These are phyloP conservation scores for Taurulus bubalis DNA, from an alignment of 2,113 vertebrate genomes.

Conservation along the genomic window DNA sequence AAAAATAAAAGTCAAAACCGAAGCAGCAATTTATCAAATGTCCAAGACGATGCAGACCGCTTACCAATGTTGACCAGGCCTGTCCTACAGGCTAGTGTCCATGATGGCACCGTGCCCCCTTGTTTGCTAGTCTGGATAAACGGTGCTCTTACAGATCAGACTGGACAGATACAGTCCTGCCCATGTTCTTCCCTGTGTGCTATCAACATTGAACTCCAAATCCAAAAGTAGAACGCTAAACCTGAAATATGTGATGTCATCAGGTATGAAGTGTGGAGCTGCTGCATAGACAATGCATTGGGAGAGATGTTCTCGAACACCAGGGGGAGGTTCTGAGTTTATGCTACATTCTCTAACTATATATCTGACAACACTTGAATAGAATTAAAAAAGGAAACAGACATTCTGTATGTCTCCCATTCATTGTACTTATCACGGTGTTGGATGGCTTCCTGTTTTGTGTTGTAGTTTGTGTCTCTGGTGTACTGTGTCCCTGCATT, in stretches of 20 bases:
- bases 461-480: too few relatives aligned
- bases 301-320: background rate
- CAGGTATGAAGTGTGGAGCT: too few relatives aligned
- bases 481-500: too few relatives aligned
- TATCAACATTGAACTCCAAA: background rate
- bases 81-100: background rate
- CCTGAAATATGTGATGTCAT: background rate
- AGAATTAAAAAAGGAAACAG: too few relatives aligned
- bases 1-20: too few relatives aligned
- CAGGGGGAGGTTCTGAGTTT: too few relatives aligned
- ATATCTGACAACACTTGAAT: too few relatives aligned
- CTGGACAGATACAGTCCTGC: background rate
- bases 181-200: background rate
- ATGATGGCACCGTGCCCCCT: background rate
- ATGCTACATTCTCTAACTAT: too few relatives aligned
- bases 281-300: background rate
- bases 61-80: background rate
- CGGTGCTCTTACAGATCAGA: too few relatives aligned
- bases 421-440: too few relatives aligned
- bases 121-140: background rate
- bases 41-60: background rate
- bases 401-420: too few relatives aligned
- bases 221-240: background rate
- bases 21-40: background rate
- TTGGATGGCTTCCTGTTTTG: too few relatives aligned